Base-by-base conservation (phyloP, 1,140 invertebrate genomes). In the Zaprionus lachaisei region DNA sequence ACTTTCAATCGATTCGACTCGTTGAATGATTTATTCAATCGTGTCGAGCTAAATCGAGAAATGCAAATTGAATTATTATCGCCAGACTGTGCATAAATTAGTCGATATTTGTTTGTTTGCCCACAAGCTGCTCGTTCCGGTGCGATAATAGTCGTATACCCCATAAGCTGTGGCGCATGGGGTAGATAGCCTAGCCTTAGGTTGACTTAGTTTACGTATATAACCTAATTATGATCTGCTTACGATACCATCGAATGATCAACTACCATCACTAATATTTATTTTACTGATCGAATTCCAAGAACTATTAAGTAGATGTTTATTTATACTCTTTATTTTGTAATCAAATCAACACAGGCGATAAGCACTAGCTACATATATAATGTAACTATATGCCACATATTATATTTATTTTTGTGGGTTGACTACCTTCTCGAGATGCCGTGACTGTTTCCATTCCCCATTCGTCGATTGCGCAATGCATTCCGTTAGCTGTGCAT, bases 11-110 rank as follows among this genome's bases (percentile, higher is more conserved):
- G 20, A 12, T 12, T 11, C 47, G 20, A 20, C 17, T 12, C 47
- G 41, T 11, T 47, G 11, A 51, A 51, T 51, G 20, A 51, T 51
- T 51, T 51, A 24, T 51, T 51, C 47, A 51, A 51, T 51, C 17
- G 17, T 11, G 20, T 24, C 20, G 20, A 51, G 47, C 9, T 17
- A 24, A 51, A 51, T 51, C 17, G 17, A 22, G 47, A 24, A 51
- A 51, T 51, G 47, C 47, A 51, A 51, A 51, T 51, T 51, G 47
- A 51, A 51, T 51, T 12, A 51, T 51, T 51, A 51, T 51, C 22
- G 17, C 11, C 47, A 51, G 47, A 22, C 9, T 51, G 20, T 51
- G 47, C 47, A 20, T 22, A 12, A 51, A 51, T 51, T 51, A 24
- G 47, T 20, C 20, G 47, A 24, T 51, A 51, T 51, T 51, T 24